Evolutionary conservation across 1,140 invertebrate genomes (phyloP).

Genomic region (Acromyrmex echinatior): DNA sequence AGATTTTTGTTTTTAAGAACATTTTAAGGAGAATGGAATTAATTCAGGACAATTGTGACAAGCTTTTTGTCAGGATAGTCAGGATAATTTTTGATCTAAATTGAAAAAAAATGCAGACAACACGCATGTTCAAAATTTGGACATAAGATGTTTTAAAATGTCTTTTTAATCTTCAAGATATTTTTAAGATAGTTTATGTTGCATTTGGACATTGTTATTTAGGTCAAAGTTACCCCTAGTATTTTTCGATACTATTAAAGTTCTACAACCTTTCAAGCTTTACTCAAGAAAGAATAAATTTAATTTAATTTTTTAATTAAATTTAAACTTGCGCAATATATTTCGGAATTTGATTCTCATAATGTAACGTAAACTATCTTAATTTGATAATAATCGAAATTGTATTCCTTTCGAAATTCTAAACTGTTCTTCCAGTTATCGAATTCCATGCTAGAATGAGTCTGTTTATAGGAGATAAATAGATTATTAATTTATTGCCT

Average conservation of each 20-base stretch:
- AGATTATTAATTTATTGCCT: neutral
- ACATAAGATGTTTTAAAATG: too few relatives aligned
- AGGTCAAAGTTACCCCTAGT: too few relatives aligned
- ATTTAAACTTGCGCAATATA: neutral
- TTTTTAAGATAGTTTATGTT: too few relatives aligned
- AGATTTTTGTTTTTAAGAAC: too few relatives aligned
- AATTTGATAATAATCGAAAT: neutral
- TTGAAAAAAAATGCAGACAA: too few relatives aligned
- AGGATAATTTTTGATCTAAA: too few relatives aligned
- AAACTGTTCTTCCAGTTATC: neutral
- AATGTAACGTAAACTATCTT: neutral
- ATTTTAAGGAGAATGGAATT: too few relatives aligned
- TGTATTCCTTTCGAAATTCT: neutral
- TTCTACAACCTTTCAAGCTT: neutral
- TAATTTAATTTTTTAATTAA: conserved; percentile 19
- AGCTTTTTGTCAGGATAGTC: too few relatives aligned
- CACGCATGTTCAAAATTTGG: too few relatives aligned
- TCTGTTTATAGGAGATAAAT: neutral
- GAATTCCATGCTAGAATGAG: neutral
- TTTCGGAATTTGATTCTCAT: conserved; percentile 12
- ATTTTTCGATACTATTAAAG: neutral
- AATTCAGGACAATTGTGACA: too few relatives aligned
- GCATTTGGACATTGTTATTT: too few relatives aligned
- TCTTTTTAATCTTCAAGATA: too few relatives aligned
- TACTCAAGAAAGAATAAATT: neutral